Base-by-base conservation (phyloP, 2,888 invertebrate species). In the Drosophila meridiana region DNA sequence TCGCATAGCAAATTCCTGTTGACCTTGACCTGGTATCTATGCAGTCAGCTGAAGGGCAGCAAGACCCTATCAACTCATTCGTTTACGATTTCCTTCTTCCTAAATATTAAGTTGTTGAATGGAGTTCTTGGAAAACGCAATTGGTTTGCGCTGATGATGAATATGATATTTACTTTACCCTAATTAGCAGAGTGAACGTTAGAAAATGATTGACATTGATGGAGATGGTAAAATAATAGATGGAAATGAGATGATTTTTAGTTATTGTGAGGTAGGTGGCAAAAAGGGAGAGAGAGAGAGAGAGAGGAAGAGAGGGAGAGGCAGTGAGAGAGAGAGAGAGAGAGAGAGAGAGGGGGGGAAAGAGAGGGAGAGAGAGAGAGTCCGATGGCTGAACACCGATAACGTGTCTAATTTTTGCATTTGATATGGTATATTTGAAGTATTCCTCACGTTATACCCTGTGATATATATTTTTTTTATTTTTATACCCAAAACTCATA, bases 131-230 rank as follows among this genome's bases (percentile, higher is more conserved):
- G 73, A 4, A 61, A 63, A 57, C 61, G 2, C 36, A 59, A 62
- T 56, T 34, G 50, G 36, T 28, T 47, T 40, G n/a, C 38, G 47
- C 6, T 14, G 14, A 52, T 40, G 56, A 61, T 52, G 34, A 65
- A 32, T 32, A 2, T 50, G 50, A 14, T 20, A 40, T 7, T 26
- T 13, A 26, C 20, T 14, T 2, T 3, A 47, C n/a, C 7, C 5
- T 47, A 76, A 73, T 77, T 76, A 69, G 45, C 55, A 62, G 28
- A 45, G 32, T 60, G 43, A n/a, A 36, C 6, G 45, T 20, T 8
- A 50, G 26, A 11, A 9, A 47, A n/a, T 20, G 20, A 20, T 20
- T 20, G 20, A 20, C 20, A 20, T 20, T 20, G 20, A 20, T 20
- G 20, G 20, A 20, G 20, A 20, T 20, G 20, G 20, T 20, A 20